Base-by-base conservation (phyloP, 2,113 vertebrate species). In the Boleophthalmus pectinirostris region DNA sequence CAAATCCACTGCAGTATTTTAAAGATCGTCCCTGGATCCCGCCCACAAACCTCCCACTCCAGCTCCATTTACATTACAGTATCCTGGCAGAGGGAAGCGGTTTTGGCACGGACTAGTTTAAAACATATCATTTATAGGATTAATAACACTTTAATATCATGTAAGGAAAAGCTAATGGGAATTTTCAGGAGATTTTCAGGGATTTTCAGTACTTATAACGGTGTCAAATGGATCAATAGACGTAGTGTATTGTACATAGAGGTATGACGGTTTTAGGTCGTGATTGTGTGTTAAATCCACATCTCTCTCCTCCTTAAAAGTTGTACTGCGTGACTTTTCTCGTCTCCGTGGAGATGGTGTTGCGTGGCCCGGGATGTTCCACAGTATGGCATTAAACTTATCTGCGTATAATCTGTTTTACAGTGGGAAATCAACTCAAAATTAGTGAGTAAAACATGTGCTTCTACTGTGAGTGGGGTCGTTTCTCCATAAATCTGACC, bases 121-220 rank as follows among this genome's bases (percentile, higher is more conserved):
- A 51, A 81, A 88, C 77, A 80, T 77, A 76, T 86, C 70, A 82
- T 81, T 74, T 68, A n/a, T 67, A 78, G 69, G 67, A 64, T 46
- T 72, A 66, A 70, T 29, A 69, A 66, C 67, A 75, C 16, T 2
- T 9, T 47, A 75, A 66, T 5, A 4, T 23, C 21, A 49, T 61
- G 53, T 49, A 58, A 0, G 16, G 21, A 16, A 69, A 68, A 74
- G 53, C 45, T 72, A 43, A 70, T 76, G 61, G 24, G 24, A 79
- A 76, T 75, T 82, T 85, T 86, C 88, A 87, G 84, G 87, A 24
- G 77, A 78, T 75, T 82, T 85, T 86, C 90, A 87, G 84, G 87
- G 84, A 88, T 84, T 69, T 68, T 69, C 66, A 68, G 67, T 35
- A 66, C 78, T n/a, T 71, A 60, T 14, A 69, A 60, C n/a, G 29